A percentile compares a stretch with the other conserved stretches of the same genome.
Conservation (phyloP, 2,888 invertebrate species). For the Alsophila aescularia region DNA sequence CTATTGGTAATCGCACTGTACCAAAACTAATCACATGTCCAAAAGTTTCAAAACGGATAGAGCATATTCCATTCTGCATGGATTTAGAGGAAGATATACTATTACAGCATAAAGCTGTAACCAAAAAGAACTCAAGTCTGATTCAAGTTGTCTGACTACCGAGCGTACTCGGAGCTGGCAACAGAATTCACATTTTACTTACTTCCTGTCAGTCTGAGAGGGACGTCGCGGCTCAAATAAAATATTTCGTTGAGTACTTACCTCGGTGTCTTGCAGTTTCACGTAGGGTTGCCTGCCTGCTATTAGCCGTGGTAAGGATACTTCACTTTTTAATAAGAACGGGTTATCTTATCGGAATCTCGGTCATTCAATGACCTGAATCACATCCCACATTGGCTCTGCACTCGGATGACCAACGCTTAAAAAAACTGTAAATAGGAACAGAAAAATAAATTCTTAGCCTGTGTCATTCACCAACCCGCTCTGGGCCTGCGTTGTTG, state of each 20-base stretch:
- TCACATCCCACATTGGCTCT: no score
- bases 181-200: slow-evolving; percentile 22
- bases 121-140: slow-evolving; percentile 4
- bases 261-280: slow-evolving; percentile 21
- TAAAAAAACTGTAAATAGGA: no score
- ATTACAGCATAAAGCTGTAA: background rate
- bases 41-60: no score
- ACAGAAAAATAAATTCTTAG: no score
- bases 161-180: background rate
- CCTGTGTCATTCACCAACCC: no score
- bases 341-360: background rate
- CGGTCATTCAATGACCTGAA: no score
- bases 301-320: background rate
- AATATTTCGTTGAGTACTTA: slow-evolving; percentile 30
- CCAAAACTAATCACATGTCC: no score
- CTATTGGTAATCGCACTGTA: no score
- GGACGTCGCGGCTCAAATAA: slow-evolving; percentile 30
- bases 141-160: slow-evolving; percentile 10
- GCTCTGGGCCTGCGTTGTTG: no score
- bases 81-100: background rate
- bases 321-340: background rate
- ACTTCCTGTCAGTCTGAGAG: slow-evolving; percentile 26
- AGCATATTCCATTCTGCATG: background rate
- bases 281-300: slow-evolving; percentile 14
- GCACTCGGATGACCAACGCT: no score